Evolutionary conservation across 2,888 invertebrate genomes (phyloP), one percentile per base, ranked within the genome.

Genomic region (Carabus problematicus): DNA sequence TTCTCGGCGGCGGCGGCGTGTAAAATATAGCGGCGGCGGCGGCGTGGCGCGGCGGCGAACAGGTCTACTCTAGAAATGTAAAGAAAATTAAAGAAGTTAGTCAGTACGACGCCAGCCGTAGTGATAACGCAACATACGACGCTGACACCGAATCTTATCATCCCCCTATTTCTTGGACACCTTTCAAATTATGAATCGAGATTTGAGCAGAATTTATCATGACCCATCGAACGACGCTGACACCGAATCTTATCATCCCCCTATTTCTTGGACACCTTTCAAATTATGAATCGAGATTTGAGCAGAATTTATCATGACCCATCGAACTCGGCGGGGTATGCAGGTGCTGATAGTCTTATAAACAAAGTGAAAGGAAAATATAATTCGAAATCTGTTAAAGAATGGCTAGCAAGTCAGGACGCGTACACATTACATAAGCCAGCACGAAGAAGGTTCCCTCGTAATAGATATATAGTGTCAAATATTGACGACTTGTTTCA

Each of bases 241-340:
- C n/a, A n/a, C n/a, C n/a, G n/a, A n/a, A n/a, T n/a, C n/a, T n/a
- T n/a, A n/a, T n/a, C n/a, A n/a, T n/a, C n/a, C n/a, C n/a, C n/a
- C n/a, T n/a, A n/a, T n/a, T n/a, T n/a, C n/a, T n/a, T 58, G 58
- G 58, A 40, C 2, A 58, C 29, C 16, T 9, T 61, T 61, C 45
- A 7, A 47, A 19, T 61, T 40, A 70, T 62, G 63, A 68, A 68
- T 49, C 61, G 9, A 11, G 41, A 4, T 16, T n/a, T 68, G 55
- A 7, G 40, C 39, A 2, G 12, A 47, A n/a, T 70, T 9, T 72
- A 72, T 29, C 70, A 70, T 19, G 69, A 70, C 39, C 60, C 72
- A n/a, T n/a, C n/a, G n/a, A n/a, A n/a, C n/a, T n/a, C 39, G 2
- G 45, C 49, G 8, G 49, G 49, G 12, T 47, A 43, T 61, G 8